A percentile compares a stretch with the other conserved stretches of the same genome.
phyloP scores from a whole-genome alignment of 2,888 invertebrate genomes.

The Scaptomyza polygonia region DNA sequence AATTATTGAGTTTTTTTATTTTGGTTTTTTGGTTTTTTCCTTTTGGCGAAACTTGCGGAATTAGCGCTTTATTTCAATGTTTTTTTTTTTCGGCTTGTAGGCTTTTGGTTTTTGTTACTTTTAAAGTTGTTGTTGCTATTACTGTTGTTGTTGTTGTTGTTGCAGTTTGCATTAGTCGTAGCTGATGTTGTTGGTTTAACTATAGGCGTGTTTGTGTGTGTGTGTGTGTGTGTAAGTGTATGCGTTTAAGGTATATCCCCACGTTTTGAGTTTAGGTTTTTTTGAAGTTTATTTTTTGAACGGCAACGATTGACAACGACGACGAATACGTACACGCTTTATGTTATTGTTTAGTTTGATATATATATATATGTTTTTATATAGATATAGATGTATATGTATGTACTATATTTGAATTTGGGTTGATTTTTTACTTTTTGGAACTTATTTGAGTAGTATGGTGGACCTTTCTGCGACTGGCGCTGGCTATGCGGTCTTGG shows the following conservation, averaged over 20 bases:
- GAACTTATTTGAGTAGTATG: conserved; percentile 30
- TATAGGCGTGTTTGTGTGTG: conserved; percentile 1
- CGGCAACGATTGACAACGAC: conserved; percentile 43
- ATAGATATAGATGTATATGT: neutral
- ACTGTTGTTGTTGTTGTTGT: conserved; percentile 22
- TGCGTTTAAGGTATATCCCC: conserved; percentile 39
- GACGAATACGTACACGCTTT: conserved; percentile 47
- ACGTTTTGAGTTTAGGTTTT: conserved; percentile 35
- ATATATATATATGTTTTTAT: neutral
- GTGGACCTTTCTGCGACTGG: conserved; percentile 56
- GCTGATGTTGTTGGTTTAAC: conserved; percentile 10
- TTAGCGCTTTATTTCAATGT: conserved; percentile 35
- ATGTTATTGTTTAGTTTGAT: conserved; percentile 18
- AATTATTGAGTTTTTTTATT: conserved; percentile 14
- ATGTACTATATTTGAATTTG: conserved; percentile 10
- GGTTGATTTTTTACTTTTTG: conserved; percentile 30
- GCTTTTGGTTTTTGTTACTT: conserved; percentile 4
- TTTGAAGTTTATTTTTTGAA: neutral
- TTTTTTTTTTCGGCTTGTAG: conserved; percentile 30
- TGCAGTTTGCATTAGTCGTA: conserved; percentile 15
- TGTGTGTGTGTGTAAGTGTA: conserved; percentile 2
- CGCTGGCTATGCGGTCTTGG: conserved; percentile 80
- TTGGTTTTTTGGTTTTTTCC: conserved; percentile 5
- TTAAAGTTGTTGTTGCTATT: conserved; percentile 1
- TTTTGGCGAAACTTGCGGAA: conserved; percentile 32